Base-by-base conservation (phyloP, 1,140 invertebrate genomes). In the Caligus rogercresseyi region DNA sequence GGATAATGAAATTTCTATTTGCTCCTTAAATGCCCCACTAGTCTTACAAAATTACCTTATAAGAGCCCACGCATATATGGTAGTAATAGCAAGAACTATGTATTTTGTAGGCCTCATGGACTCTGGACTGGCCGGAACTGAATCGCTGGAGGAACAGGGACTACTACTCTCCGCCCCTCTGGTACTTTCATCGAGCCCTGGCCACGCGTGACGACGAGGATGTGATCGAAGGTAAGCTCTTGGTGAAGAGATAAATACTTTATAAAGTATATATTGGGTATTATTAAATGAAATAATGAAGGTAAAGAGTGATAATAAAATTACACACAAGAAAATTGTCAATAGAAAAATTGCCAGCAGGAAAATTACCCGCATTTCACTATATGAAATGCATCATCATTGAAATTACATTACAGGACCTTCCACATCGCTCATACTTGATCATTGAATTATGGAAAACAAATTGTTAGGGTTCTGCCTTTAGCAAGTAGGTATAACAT, bases 151-250 rank as follows among this genome's bases (percentile, higher is more conserved):
- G 31, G n/a, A 43, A 7, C n/a, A 7, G 31, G 7, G 31, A 43
- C 7, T 54, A 19, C 16, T 16, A 23, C n/a, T 19, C 26, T 3
- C 57, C 57, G 13, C 57, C 57, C 1, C 23, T 60, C 1, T 60
- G 57, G 57, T 25, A 60, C 24, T 60, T 60, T 19, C 57, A 60
- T 18, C 23, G 57, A 53, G 26, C 26, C 26, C 25, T 60, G 3
- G 18, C 57, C 1, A 60, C 13, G 16, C 15, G 57, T 31, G 53
- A 23, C n/a, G 13, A 16, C 16, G 21, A 23, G 13, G 11, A 54
- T 54, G 53, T 19, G 21, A 23, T 19, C 21, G n/a, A 16, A 54
- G n/a, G 53, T 54, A 51, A 51, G 43, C 13, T 51, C 13, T 51
- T 51, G 13, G 43, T 51, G 13, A 14, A 51, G n/a, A 14, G 43